Evolutionary conservation across 2,797 vertebrate genomes (phyloP).

Genomic region (Harpagifer antarcticus): DNA sequence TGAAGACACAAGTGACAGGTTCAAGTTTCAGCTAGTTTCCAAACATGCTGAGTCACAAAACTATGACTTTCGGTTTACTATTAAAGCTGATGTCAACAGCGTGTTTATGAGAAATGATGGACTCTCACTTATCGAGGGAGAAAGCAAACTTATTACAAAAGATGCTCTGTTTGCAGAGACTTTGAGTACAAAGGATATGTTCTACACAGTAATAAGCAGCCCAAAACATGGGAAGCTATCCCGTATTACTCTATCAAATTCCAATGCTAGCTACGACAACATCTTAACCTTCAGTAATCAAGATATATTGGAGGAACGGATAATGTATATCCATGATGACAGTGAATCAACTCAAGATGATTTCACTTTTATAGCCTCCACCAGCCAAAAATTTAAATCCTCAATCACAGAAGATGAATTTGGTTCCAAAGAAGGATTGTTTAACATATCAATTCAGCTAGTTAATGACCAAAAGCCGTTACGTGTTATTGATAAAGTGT

Average conservation of each 20-base stretch:
- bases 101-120: slow-evolving; percentile 88
- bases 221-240: slow-evolving; percentile 89
- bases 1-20: slow-evolving; percentile 86
- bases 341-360: slow-evolving; percentile 88
- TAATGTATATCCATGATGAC: slow-evolving; percentile 92
- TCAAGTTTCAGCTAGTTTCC: slow-evolving; percentile 89
- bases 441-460: slow-evolving; percentile 87
- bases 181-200: slow-evolving; percentile 83
- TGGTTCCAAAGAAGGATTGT: slow-evolving; percentile 82
- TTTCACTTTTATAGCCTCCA: slow-evolving; percentile 87
- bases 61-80: slow-evolving; percentile 87
- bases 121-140: slow-evolving; percentile 90
- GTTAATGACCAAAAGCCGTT: slow-evolving; percentile 93
- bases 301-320: slow-evolving; percentile 84
- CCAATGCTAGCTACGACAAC: slow-evolving; percentile 82
- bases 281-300: slow-evolving; percentile 87
- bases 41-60: slow-evolving; percentile 87
- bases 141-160: slow-evolving; percentile 90
- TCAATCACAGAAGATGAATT: slow-evolving; percentile 56
- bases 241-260: slow-evolving; percentile 85
- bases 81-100: slow-evolving; percentile 87
- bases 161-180: slow-evolving; percentile 89
- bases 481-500: slow-evolving; percentile 88
- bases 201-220: slow-evolving; percentile 86
- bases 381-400: slow-evolving; percentile 67